Evolutionary conservation across 2,888 invertebrate genomes (phyloP).

Genomic region (Cosmia trapezina): DNA sequence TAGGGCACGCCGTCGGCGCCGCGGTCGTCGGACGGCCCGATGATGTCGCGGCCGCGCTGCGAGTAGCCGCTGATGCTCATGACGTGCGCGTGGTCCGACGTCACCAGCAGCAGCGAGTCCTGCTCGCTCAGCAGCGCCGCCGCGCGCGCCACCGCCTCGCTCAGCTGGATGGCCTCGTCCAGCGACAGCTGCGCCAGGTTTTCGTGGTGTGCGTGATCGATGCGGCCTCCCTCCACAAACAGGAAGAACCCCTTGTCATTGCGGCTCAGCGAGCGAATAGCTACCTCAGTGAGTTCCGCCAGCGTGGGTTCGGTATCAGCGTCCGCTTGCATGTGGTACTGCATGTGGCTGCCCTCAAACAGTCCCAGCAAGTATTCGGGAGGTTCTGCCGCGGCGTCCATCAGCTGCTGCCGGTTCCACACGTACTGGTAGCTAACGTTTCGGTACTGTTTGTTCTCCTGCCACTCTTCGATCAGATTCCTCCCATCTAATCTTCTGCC

Average conservation of each 20-base stretch:
- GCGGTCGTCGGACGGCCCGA: conserved; percentile 81
- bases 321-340: conserved; percentile 91
- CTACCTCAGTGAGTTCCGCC: conserved; percentile 88
- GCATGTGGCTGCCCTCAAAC: conserved; percentile 91
- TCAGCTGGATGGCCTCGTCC: conserved; percentile 92
- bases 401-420: conserved; percentile 91
- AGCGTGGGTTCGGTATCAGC: conserved; percentile 84
- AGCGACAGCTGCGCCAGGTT: conserved; percentile 91
- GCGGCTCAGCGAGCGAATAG: conserved; percentile 92
- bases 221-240: conserved; percentile 93
- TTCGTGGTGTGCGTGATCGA: conserved; percentile 93
- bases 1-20: conserved; percentile 89
- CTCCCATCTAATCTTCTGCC: conserved; percentile 90
- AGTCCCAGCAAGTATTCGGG: conserved; percentile 92
- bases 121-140: conserved; percentile 81
- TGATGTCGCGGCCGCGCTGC: conserved; percentile 84
- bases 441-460: conserved; percentile 79
- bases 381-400: conserved; percentile 77
- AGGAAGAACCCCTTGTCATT: conserved; percentile 93
- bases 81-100: conserved; percentile 94
- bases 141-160: conserved; percentile 90
- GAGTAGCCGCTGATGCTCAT: conserved; percentile 93
- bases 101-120: conserved; percentile 94
- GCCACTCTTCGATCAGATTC: conserved; percentile 93
- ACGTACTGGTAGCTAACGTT: conserved; percentile 87